Evolutionary conservation across 2,113 vertebrate species (phyloP).

Genomic region (Semicossyphus pulcher): DNA sequence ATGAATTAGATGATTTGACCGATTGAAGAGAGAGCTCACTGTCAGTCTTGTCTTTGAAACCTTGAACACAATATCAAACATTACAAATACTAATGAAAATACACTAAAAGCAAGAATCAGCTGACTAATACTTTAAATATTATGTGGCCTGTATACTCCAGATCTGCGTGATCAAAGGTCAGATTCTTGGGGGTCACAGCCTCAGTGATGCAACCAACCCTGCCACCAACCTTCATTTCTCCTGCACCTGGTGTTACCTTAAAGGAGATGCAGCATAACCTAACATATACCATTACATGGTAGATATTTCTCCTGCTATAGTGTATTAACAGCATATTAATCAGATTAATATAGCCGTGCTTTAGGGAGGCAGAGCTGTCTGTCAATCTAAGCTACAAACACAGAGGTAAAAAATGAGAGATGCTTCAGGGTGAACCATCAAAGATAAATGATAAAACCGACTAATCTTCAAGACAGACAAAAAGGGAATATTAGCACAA

Average conservation of each 20-base stretch:
- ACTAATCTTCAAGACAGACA: conserved; percentile 47
- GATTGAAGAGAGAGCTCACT: background rate
- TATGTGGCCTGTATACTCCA: background rate
- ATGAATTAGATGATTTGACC: background rate
- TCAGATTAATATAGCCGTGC: conserved; percentile 77
- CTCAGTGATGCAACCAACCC: conserved; percentile 4
- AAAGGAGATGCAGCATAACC: no score
- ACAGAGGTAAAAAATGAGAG: conserved; percentile 54
- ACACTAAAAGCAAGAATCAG: no score
- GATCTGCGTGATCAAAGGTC: conserved; percentile 28
- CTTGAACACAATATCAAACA: no score
- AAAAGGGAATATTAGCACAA: no score
- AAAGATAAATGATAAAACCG: conserved; percentile 59
- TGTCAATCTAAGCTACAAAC: conserved; percentile 59
- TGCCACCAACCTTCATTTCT: conserved; percentile 15
- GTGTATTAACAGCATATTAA: conserved; percentile 76
- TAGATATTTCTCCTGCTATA: conserved; percentile 42
- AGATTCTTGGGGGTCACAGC: conserved; percentile 26
- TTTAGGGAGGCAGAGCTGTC: conserved; percentile 63
- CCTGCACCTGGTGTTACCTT: conserved; percentile 31
- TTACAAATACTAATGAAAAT: no score
- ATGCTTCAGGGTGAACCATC: conserved; percentile 42
- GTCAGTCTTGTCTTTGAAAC: no score
- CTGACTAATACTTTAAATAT: no score
- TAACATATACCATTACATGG: no score